These are phyloP conservation scores for Cladorhizidae sp. DNA, from an alignment of 37 sponge, comb jelly and placozoan genomes.

Conservation along the genomic window DNA sequence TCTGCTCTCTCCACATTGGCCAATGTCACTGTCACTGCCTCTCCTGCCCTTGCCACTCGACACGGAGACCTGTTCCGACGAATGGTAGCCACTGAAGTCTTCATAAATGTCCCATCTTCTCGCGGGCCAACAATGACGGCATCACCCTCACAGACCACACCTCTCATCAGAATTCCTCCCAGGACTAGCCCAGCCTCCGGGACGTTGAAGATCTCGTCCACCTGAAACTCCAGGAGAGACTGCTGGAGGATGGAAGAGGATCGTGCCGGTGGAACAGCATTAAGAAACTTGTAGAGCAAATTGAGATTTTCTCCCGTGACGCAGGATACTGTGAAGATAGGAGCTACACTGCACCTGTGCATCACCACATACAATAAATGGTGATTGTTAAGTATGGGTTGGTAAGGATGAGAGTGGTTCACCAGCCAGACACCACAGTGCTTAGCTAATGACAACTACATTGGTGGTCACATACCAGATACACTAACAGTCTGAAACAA, in stretches of 20 bases:
- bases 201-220: slow-evolving; percentile 93
- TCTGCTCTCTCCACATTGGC: slow-evolving; percentile 49
- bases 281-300: slow-evolving; percentile 84
- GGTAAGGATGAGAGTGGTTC: no score
- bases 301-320: slow-evolving; percentile 89
- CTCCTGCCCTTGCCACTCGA: slow-evolving; percentile 85
- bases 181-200: slow-evolving; percentile 83
- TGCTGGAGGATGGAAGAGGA: slow-evolving; percentile 61
- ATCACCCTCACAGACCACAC: slow-evolving; percentile 85
- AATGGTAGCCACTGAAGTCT: slow-evolving; percentile 72
- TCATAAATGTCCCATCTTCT: slow-evolving; percentile 61
- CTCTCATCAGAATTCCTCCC: slow-evolving; percentile 90
- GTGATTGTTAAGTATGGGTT: no score
- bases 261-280: slow-evolving; percentile 68
- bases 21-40: slow-evolving; percentile 88
- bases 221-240: slow-evolving; percentile 77
- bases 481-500: no score
- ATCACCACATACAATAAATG: background rate
- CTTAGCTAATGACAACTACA: no score
- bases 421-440: no score
- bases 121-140: slow-evolving; percentile 76
- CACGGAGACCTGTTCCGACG: slow-evolving; percentile 88
- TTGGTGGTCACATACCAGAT: no score
- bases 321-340: slow-evolving; percentile 90
- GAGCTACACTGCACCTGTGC: slow-evolving; percentile 56